A percentile compares a stretch with the other conserved stretches of the same genome.
Conservation (phyloP, 2,888 invertebrate genomes). For the Scrobipalpa costella region DNA sequence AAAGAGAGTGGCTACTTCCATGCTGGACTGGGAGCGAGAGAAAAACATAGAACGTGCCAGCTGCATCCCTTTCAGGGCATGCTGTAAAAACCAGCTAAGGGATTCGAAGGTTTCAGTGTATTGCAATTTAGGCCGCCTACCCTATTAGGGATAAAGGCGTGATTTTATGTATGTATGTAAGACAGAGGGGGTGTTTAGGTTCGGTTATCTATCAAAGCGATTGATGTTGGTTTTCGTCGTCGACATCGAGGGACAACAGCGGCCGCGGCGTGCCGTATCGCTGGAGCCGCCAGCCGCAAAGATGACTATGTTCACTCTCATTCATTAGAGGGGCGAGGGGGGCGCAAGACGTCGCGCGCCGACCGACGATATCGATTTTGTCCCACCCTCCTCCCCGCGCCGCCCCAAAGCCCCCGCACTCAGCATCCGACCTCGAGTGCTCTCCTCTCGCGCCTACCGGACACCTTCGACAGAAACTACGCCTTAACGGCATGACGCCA, state of each 20-base stretch:
- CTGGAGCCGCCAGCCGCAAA: constrained; percentile 73
- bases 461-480: constrained; percentile 77
- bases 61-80: no score
- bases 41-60: no score
- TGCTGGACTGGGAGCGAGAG: no score
- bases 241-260: not conserved
- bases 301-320: constrained; percentile 79
- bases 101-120: no score
- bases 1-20: no score
- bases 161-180: no score
- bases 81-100: no score
- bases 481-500: constrained; percentile 74
- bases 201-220: not conserved
- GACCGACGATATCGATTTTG: constrained; percentile 80
- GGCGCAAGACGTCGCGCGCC: constrained; percentile 79
- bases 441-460: constrained; percentile 79
- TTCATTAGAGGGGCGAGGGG: constrained; percentile 76
- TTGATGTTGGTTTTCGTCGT: not conserved
- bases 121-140: no score
- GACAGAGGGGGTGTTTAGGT: not conserved
- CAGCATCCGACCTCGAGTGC: constrained; percentile 81
- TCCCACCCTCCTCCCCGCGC: constrained; percentile 68
- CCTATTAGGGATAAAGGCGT: no score
- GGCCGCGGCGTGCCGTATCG: constrained; percentile 35
- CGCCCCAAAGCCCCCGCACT: constrained; percentile 65